These are phyloP conservation scores for Tragelaphus strepsiceros DNA, from an alignment of 2,113 vertebrate genomes.

Conservation along the genomic window DNA sequence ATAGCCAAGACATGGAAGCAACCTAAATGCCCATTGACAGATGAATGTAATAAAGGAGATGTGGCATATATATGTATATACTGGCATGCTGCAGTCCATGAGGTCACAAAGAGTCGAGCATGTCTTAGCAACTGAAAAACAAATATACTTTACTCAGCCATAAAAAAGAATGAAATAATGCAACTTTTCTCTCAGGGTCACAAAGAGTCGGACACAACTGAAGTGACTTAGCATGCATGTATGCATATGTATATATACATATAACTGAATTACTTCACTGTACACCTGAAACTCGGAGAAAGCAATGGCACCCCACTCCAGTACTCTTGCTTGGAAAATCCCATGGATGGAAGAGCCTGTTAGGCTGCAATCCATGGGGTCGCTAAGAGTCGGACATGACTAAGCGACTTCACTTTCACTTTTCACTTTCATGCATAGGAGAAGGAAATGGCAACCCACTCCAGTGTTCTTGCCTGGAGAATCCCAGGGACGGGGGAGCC, in stretches of 20 bases:
- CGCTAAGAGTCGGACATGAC: no score
- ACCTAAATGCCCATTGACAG: not conserved
- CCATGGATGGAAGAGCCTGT: no score
- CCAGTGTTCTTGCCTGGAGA: no score
- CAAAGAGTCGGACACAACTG: not conserved
- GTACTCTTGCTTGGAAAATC: no score
- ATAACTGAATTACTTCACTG: not conserved
- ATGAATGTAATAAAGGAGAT: not conserved
- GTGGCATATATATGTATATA: not conserved
- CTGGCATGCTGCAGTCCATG: not conserved
- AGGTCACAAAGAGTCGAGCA: not conserved
- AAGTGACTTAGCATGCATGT: not conserved
- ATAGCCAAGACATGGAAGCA: not conserved
- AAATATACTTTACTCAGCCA: not conserved
- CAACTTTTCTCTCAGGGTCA: not conserved
- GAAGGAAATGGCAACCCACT: no score
- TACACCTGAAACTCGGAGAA: not conserved
- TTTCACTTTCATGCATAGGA: no score
- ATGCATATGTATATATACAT: not conserved
- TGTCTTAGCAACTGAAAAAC: not conserved
- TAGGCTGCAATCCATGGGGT: no score
- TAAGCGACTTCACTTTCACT: no score
- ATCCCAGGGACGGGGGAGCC: no score
- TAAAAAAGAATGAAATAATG: not conserved
- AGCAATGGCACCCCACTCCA: no score